phyloP scores from a whole-genome alignment of 2,888 invertebrate species.

The Portevinia maculata region DNA sequence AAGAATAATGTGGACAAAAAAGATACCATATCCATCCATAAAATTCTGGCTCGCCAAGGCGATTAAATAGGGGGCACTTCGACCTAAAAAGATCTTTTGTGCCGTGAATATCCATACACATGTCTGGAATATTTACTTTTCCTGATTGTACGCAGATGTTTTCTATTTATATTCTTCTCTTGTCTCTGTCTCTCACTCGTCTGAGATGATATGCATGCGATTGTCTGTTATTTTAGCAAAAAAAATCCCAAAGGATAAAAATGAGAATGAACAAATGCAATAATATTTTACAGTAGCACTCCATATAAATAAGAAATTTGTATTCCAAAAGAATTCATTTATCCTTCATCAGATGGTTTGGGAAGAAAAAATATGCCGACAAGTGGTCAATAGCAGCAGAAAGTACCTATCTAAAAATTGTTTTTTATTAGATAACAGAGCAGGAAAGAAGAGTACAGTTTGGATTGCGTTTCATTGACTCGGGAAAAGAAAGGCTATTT shows the following conservation, averaged over 20 bases:
- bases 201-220: constrained; percentile 4
- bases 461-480: no score
- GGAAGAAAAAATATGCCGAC: background rate
- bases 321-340: constrained; percentile 20
- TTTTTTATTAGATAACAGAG: background rate
- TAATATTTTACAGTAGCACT: constrained; percentile 12
- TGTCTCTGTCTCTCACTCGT: no score
- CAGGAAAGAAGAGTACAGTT: background rate
- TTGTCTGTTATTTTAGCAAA: constrained; percentile 38
- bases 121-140: constrained; percentile 67
- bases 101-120: constrained; percentile 33
- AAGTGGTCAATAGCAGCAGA: background rate
- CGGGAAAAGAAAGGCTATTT: no score
- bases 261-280: constrained; percentile 16
- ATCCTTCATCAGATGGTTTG: constrained; percentile 13
- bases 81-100: no score
- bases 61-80: no score
- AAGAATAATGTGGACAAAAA: constrained; percentile 12
- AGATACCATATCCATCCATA: no score
- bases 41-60: no score
- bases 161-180: constrained; percentile 58
- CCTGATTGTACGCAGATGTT: constrained; percentile 72
- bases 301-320: constrained; percentile 7
- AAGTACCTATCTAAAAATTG: background rate
- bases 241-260: constrained; percentile 15